Conservation (phyloP, 2,113 vertebrate genomes). For the Amazona guildingii region DNA sequence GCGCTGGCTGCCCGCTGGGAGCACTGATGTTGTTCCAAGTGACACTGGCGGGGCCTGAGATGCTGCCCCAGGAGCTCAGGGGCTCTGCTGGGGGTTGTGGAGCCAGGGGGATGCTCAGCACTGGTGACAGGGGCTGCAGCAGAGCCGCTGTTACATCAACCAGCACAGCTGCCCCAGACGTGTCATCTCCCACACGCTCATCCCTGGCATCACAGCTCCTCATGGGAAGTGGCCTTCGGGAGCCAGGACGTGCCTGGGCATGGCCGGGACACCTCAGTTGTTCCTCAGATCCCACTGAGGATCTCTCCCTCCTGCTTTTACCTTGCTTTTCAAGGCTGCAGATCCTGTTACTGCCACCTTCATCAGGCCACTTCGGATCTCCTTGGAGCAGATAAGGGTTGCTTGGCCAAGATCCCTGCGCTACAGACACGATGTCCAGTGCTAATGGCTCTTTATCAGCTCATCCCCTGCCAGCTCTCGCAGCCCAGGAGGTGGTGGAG, state of each 20-base stretch:
- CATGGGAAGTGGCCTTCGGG: background rate
- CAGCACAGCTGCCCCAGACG: accelerated
- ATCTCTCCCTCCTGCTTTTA: background rate
- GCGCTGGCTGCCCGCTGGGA: background rate
- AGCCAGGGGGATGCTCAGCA: accelerated
- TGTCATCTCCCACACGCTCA: accelerated
- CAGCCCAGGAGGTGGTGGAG: background rate
- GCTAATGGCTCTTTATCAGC: background rate
- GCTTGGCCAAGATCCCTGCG: background rate
- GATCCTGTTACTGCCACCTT: background rate
- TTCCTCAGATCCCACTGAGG: background rate
- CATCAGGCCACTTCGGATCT: background rate
- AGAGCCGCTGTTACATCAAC: background rate
- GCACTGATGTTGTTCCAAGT: background rate
- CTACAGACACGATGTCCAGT: accelerated
- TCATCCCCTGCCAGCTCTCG: background rate
- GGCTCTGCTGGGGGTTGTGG: background rate
- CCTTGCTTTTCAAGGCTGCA: background rate
- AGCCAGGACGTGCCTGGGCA: background rate
- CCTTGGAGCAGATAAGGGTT: background rate
- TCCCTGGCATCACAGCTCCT: background rate
- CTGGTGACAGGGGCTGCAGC: background rate
- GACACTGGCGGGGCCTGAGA: background rate
- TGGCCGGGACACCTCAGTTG: background rate
- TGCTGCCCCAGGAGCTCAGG: background rate